Base-by-base conservation (phyloP, 2,888 invertebrate genomes). In the Drosophila nr. perissopoda region DNA sequence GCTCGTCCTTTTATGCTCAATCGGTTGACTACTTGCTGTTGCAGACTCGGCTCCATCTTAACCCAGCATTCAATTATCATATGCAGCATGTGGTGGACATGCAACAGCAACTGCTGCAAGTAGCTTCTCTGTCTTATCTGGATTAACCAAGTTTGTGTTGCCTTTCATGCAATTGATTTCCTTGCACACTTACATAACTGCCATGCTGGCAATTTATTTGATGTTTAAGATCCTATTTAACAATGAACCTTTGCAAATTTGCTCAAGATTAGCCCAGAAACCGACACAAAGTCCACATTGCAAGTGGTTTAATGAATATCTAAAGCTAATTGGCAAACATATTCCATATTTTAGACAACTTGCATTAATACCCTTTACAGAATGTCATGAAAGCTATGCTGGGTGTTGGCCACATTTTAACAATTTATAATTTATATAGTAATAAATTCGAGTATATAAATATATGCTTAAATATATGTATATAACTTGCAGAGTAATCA, bases 1-100 rank as follows among this genome's bases (percentile, higher is more conserved):
- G 70, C 71, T 74, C 48, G 49, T 54, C 70, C 81, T 64, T 79
- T 76, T 76, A 61, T 62, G 58, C 38, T 13, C 38, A 36, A 49
- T 46, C 34, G 48, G 27, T 46, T 46, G 69, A 29, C 52, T 33
- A 13, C n/a, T 16, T 54, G 31, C 31, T 13, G 34, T 54, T 36
- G 31, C 56, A 33, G 46, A 25, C 16, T 25, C 25, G 25, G 2
- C 7, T 27, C 21, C 46, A 49, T n/a, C 25, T 33, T 1, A 51
- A 38, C 49, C 11, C 25, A 16, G 74, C 64, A 73, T 64, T 54
- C 74, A 73, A 70, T 70, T 73, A 63, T 38, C 34, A 31, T 49
- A 13, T 38, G 29, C 31, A 29, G 16, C 38, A 33, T 54, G 59
- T n/a, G 29, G 49, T 42, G 7, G 46, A 25, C 46, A 16, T 25